phyloP scores from a whole-genome alignment of 2,888 invertebrate genomes.

The Campopleginae sp. region DNA sequence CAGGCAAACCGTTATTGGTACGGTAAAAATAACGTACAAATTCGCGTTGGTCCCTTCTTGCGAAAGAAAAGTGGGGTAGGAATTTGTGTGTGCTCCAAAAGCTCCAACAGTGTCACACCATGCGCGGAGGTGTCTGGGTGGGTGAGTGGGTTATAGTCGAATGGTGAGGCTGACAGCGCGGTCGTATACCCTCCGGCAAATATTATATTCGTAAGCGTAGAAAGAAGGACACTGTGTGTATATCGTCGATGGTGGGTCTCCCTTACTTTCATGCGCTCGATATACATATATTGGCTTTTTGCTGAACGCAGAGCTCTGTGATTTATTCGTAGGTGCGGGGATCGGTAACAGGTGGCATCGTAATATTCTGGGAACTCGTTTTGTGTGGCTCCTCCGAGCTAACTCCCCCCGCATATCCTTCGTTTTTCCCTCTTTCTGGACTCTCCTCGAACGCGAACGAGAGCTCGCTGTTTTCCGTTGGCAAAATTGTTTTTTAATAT shows the following conservation, averaged over 20 bases:
- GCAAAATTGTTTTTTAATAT: conserved; percentile 68
- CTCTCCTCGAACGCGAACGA: conserved; percentile 44
- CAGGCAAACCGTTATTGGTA: conserved; percentile 57
- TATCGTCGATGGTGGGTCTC: conserved; percentile 34
- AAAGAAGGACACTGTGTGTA: conserved; percentile 22
- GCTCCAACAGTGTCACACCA: conserved; percentile 1
- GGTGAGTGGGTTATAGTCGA: conserved; percentile 12
- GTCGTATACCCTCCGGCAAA: conserved; percentile 56
- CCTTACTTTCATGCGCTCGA: conserved; percentile 36
- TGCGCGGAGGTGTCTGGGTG: conserved; percentile 5
- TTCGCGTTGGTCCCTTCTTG: conserved; percentile 56
- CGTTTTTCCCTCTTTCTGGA: conserved; percentile 36
- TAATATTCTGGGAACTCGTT: conserved; percentile 66
- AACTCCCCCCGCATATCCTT: conserved; percentile 19
- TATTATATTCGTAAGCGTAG: conserved; percentile 62
- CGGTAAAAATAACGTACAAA: conserved; percentile 48
- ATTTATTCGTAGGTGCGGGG: conserved; percentile 69
- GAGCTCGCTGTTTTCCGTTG: conserved; percentile 56
- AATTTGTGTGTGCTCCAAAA: neutral
- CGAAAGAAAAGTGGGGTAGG: conserved; percentile 44
- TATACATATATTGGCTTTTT: conserved; percentile 47
- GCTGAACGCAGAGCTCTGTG: conserved; percentile 53
- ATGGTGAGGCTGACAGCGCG: conserved; percentile 50
- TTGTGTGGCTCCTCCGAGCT: conserved; percentile 46
- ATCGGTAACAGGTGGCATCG: conserved; percentile 69